These are phyloP conservation scores for Autographa gamma DNA, from an alignment of 2,888 invertebrate species.

Conservation along the genomic window DNA sequence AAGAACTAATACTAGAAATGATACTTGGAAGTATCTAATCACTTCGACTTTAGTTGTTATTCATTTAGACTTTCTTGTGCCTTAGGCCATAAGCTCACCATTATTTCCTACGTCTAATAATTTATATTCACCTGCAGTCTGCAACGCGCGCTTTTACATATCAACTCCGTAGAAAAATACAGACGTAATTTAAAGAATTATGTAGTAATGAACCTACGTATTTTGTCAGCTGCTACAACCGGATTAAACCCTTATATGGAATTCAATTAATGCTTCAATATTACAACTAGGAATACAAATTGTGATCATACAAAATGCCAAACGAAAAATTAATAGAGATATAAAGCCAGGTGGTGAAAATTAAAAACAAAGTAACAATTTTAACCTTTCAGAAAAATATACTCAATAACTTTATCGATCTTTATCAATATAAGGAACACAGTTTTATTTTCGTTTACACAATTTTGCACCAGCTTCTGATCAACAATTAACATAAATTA, in stretches of 20 bases:
- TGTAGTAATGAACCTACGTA: neutral
- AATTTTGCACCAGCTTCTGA: no score
- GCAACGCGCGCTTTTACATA: no score
- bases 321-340: constrained; percentile 21
- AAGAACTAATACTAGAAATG: neutral
- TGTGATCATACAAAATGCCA: neutral
- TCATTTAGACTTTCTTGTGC: no score
- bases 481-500: neutral
- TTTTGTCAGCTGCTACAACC: neutral
- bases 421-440: neutral
- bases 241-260: neutral
- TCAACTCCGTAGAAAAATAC: no score
- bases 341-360: constrained; percentile 17
- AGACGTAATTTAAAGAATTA: no score
- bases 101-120: no score
- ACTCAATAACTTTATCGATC: neutral
- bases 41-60: no score
- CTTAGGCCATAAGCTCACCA: no score
- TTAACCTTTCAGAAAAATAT: constrained; percentile 28
- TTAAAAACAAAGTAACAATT: constrained; percentile 13
- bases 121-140: no score
- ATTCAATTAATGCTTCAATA: neutral
- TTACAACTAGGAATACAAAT: neutral
- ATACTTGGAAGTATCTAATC: neutral
- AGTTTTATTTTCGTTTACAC: no score